Percentiles rank a stretch among this genome's conserved stretches.
Conservation (phyloP, 2,113 vertebrate genomes). For the Sander lucioperca region DNA sequence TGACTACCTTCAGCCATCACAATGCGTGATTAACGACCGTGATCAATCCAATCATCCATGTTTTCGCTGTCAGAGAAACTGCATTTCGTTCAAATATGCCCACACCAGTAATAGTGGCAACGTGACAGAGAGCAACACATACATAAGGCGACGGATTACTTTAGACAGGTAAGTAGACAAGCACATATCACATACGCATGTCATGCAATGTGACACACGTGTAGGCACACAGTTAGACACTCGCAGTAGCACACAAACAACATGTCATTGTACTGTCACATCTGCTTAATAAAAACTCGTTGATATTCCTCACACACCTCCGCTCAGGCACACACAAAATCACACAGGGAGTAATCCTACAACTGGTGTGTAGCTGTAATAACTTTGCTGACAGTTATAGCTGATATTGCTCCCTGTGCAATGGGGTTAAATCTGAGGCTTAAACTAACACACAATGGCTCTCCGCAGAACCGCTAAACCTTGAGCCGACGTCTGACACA, state of each 20-base stretch:
- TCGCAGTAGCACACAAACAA: neutral
- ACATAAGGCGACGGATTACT: neutral
- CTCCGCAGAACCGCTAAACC: constrained; percentile 55
- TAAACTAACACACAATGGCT: constrained; percentile 61
- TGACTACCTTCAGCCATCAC: neutral
- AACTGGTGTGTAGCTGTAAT: constrained; percentile 59
- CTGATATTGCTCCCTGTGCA: constrained; percentile 58
- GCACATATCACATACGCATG: neutral
- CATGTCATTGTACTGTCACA: constrained; percentile 19
- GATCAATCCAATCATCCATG: neutral
- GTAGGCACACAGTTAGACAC: neutral
- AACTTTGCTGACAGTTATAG: constrained; percentile 70
- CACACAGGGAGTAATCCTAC: constrained; percentile 44
- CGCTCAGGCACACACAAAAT: constrained; percentile 1
- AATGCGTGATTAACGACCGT: neutral
- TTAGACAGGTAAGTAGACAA: constrained; percentile 7
- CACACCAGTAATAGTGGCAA: neutral
- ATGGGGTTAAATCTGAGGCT: constrained; percentile 65
- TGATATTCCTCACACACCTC: constrained; percentile 10
- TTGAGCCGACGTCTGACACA: constrained; percentile 54
- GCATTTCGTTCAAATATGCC: neutral
- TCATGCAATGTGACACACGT: neutral
- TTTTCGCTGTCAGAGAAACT: neutral
- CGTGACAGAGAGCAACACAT: neutral
- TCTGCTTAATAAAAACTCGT: constrained; percentile 19